phyloP scores from a whole-genome alignment of 2,797 vertebrate genomes.

The Manis crassicaudata region DNA sequence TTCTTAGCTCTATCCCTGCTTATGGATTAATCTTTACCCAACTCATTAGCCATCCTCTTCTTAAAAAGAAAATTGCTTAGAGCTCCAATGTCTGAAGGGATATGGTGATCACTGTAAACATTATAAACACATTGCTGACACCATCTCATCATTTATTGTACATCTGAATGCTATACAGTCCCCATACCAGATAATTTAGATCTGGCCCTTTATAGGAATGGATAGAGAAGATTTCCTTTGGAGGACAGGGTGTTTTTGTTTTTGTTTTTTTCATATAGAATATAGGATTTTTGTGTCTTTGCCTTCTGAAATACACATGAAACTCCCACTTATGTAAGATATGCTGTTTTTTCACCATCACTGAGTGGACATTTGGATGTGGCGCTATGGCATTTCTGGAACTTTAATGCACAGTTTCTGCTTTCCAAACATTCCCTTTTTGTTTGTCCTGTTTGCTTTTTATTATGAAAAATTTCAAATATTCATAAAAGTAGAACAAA shows the following conservation, averaged over 20 bases:
- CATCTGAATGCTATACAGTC: background rate
- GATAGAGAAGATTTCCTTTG: conserved; percentile 10
- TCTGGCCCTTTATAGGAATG: background rate
- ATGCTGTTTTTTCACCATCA: background rate
- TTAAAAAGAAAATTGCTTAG: background rate
- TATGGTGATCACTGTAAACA: background rate
- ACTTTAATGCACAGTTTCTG: background rate
- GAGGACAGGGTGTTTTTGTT: background rate
- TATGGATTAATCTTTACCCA: background rate
- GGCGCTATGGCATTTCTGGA: background rate
- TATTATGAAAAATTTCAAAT: conserved; percentile 29
- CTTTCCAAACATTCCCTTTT: background rate
- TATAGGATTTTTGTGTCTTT: background rate
- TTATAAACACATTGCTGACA: background rate
- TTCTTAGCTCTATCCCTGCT: background rate
- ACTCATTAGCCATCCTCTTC: background rate
- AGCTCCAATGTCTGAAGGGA: background rate
- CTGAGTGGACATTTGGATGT: fast-evolving
- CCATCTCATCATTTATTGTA: background rate
- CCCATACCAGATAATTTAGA: background rate
- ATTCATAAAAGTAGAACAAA: background rate
- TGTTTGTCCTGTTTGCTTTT: background rate
- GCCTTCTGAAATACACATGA: background rate
- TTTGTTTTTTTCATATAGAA: background rate
- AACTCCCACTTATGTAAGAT: background rate